Evolutionary conservation across 1,140 invertebrate genomes (phyloP).

Genomic region (Listronotus oregonensis): DNA sequence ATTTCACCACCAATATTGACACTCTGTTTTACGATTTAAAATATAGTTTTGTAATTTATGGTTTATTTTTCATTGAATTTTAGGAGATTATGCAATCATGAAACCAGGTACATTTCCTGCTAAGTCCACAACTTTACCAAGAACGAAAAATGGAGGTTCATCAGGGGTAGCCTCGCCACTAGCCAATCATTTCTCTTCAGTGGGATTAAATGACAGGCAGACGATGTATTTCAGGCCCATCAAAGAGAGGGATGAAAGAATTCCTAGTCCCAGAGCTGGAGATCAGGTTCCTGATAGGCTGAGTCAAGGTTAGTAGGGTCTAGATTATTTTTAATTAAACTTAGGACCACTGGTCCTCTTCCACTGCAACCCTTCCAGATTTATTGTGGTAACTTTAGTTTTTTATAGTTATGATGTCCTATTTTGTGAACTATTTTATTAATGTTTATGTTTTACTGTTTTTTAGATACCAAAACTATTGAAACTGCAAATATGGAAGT

Average conservation of each 20-base stretch:
- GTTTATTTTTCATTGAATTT: no score
- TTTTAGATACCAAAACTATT: slow-evolving; percentile 23
- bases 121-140: slow-evolving; percentile 8
- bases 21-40: no score
- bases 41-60: no score
- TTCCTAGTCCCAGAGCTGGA: slow-evolving; percentile 28
- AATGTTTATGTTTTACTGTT: neutral
- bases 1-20: no score
- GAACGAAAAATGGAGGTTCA: neutral
- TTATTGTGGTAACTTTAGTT: no score
- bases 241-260: slow-evolving; percentile 40
- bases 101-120: slow-evolving; percentile 37
- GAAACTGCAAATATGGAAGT: slow-evolving; percentile 25
- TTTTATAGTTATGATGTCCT: no score
- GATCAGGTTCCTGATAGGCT: slow-evolving; percentile 25
- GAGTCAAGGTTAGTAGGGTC: slow-evolving; percentile 12
- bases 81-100: slow-evolving; percentile 54
- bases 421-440: neutral
- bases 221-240: slow-evolving; percentile 43
- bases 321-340: no score
- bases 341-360: no score
- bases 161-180: slow-evolving; percentile 25
- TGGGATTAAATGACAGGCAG: slow-evolving; percentile 30
- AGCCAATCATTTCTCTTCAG: slow-evolving; percentile 25
- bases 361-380: no score